A percentile compares a stretch with the other conserved stretches of the same genome.
phyloP scores from a whole-genome alignment of 1,140 invertebrate species.

The Drosophila erecta region DNA sequence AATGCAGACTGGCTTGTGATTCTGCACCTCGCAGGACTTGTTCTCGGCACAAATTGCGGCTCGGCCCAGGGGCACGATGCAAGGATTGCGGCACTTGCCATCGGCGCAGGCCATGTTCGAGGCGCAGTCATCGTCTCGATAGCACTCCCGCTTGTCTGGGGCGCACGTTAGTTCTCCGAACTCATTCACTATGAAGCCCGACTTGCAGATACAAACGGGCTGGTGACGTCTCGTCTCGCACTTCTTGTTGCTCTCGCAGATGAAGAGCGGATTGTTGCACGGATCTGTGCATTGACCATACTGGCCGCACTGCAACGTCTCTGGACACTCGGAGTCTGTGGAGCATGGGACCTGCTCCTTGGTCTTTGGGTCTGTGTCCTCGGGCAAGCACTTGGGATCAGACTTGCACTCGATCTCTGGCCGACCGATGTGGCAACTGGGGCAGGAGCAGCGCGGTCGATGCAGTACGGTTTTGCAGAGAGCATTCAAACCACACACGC shows the following conservation, averaged over 20 bases:
- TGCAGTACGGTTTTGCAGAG: constrained; percentile 93
- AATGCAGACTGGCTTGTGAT: constrained; percentile 93
- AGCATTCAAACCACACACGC: constrained; percentile 94
- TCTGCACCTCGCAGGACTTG: constrained; percentile 93
- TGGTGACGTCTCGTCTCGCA: constrained; percentile 94
- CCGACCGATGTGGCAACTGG: constrained; percentile 93
- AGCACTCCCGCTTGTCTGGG: constrained; percentile 91
- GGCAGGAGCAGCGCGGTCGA: constrained; percentile 93
- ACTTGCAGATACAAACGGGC: constrained; percentile 94
- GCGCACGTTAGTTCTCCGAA: constrained; percentile 93
- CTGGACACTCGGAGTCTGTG: constrained; percentile 90
- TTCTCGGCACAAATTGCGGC: constrained; percentile 89
- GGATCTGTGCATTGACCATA: constrained; percentile 92
- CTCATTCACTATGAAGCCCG: constrained; percentile 94
- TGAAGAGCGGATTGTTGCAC: constrained; percentile 87
- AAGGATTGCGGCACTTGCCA: constrained; percentile 93
- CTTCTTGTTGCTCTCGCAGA: constrained; percentile 92
- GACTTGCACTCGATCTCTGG: constrained; percentile 91
- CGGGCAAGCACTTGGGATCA: constrained; percentile 89
- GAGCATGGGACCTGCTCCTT: constrained; percentile 87
- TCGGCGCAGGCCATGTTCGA: constrained; percentile 93
- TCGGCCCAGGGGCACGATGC: constrained; percentile 87
- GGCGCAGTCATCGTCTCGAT: constrained; percentile 92
- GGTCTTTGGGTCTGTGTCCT: constrained; percentile 85
- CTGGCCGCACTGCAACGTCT: constrained; percentile 89